A percentile compares a stretch with the other conserved stretches of the same genome.
Evolutionary conservation across 1,140 invertebrate species (phyloP).

Genomic region (Drosophila repletoides): DNA sequence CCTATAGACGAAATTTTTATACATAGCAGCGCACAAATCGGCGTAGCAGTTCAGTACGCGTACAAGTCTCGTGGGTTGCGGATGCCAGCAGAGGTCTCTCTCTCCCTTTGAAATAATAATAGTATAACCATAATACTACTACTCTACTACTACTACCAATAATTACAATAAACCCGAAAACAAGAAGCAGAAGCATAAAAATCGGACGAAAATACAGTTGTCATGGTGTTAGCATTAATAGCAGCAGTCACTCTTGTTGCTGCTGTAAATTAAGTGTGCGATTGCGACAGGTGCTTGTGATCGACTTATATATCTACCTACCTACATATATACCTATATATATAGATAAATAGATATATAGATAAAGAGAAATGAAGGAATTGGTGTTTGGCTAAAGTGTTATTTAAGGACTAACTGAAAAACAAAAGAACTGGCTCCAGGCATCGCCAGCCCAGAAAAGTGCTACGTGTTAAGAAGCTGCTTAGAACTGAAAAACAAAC

Average conservation of each 20-base stretch:
- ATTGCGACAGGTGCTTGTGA: constrained; percentile 68
- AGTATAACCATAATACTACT: too few relatives aligned
- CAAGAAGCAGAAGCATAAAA: constrained; percentile 4
- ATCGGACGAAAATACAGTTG: constrained; percentile 63
- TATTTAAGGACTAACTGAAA: too few relatives aligned
- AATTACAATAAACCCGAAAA: constrained; percentile 32
- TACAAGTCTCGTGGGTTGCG: constrained; percentile 82
- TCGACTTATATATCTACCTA: constrained; percentile 4
- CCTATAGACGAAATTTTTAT: constrained; percentile 74
- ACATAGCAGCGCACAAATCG: constrained; percentile 72
- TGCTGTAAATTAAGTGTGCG: constrained; percentile 67
- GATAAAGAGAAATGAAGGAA: constrained; percentile 1
- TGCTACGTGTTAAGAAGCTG: neutral
- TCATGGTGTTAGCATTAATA: constrained; percentile 72
- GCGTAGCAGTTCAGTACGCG: constrained; percentile 78
- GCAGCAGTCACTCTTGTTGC: constrained; percentile 35
- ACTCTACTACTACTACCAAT: constrained; percentile 14
- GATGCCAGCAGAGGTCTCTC: constrained; percentile 76
- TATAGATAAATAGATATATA: constrained; percentile 14
- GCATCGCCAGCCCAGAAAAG: too few relatives aligned
- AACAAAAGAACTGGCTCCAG: too few relatives aligned
- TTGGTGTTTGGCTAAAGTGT: too few relatives aligned
- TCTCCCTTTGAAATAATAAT: too few relatives aligned
- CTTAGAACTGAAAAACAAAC: constrained; percentile 18
- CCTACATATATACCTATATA: neutral